Conservation (phyloP, 2,797 vertebrate genomes). For the Ctenochaetus hawaiiensis region DNA sequence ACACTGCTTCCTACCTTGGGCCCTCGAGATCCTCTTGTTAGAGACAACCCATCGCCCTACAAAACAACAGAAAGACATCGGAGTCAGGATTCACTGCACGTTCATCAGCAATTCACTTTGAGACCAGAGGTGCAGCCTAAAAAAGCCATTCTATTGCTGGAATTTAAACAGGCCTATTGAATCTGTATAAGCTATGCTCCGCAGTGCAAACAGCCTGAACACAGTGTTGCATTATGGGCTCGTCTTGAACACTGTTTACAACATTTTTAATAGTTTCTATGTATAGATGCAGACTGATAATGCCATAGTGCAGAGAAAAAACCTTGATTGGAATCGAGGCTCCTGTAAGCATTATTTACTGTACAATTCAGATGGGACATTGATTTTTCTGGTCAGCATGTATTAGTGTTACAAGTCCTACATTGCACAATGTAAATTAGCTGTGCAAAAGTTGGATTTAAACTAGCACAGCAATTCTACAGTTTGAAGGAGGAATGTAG, state of each 20-base stretch:
- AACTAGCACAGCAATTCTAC: slow-evolving; percentile 66
- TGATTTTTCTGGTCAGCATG: slow-evolving; percentile 81
- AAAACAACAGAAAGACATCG: slow-evolving; percentile 55
- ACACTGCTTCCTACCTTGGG: slow-evolving; percentile 90
- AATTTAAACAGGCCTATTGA: slow-evolving; percentile 54
- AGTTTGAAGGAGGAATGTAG: slow-evolving; percentile 42
- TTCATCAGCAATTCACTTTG: slow-evolving; percentile 59
- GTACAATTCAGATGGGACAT: slow-evolving; percentile 74
- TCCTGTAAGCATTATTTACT: slow-evolving; percentile 79
- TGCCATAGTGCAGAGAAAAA: slow-evolving; percentile 56
- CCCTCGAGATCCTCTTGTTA: slow-evolving; percentile 90
- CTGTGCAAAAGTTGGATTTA: slow-evolving; percentile 51
- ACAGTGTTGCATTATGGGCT: slow-evolving; percentile 36
- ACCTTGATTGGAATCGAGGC: slow-evolving; percentile 57
- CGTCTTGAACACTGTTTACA: slow-evolving; percentile 46
- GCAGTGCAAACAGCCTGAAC: slow-evolving; percentile 30
- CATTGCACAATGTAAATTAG: slow-evolving; percentile 80
- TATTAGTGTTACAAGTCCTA: slow-evolving; percentile 73
- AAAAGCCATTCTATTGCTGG: slow-evolving; percentile 19
- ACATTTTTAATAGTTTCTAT: slow-evolving; percentile 52
- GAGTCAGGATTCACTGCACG: background rate
- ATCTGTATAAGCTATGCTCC: slow-evolving; percentile 34
- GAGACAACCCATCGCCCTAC: slow-evolving; percentile 88
- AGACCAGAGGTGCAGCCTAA: slow-evolving; percentile 26
- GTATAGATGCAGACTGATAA: slow-evolving; percentile 55